Conservation (phyloP, 23 tunicate species). For the Halocynthia aurantium region DNA sequence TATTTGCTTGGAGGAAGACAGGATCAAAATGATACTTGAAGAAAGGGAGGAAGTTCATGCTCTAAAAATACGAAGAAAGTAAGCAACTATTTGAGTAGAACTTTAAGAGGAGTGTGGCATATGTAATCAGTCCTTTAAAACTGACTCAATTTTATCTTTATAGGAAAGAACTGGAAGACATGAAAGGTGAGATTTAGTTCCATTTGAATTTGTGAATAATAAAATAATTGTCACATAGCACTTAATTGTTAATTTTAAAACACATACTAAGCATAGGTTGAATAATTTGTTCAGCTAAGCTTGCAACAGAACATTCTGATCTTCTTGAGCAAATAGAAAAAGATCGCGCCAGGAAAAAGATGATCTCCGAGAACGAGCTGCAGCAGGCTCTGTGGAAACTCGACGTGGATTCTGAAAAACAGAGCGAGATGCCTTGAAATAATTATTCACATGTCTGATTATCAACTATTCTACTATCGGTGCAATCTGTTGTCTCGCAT, state of each 20-base stretch:
- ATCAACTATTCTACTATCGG: too few relatives aligned
- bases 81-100: neutral
- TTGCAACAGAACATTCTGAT: slow-evolving; percentile 18
- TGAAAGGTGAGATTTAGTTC: slow-evolving; percentile 24
- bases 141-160: neutral
- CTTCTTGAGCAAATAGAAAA: neutral
- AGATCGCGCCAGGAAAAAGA: slow-evolving; percentile 9
- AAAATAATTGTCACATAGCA: neutral
- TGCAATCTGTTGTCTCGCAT: too few relatives aligned
- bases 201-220: too few relatives aligned
- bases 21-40: slow-evolving; percentile 3
- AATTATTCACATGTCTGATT: too few relatives aligned
- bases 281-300: slow-evolving; percentile 7
- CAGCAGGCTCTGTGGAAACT: slow-evolving; percentile 12
- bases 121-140: neutral
- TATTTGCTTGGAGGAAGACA: slow-evolving; percentile 11
- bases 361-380: slow-evolving; percentile 2
- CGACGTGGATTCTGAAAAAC: neutral
- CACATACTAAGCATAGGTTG: neutral
- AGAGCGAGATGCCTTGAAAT: too few relatives aligned
- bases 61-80: slow-evolving; percentile 1
- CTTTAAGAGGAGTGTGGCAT: neutral
- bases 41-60: slow-evolving; percentile 11
- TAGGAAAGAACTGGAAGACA: slow-evolving; percentile 23
- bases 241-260: too few relatives aligned